phyloP scores from a whole-genome alignment of 2,113 vertebrate species.

The Corythornis madagascariensis region DNA sequence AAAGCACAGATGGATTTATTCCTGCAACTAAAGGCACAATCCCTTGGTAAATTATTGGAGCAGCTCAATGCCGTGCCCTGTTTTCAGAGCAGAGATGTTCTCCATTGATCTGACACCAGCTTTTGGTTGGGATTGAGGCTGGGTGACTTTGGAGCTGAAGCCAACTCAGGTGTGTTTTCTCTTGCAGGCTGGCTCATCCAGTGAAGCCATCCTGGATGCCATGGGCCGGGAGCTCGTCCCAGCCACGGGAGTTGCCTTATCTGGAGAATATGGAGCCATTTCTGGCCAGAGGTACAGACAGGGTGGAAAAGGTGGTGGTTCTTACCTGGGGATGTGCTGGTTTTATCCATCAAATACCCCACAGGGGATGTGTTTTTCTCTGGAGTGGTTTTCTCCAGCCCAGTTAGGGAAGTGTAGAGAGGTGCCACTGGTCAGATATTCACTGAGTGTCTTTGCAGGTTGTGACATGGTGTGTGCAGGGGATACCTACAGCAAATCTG shows the following conservation, averaged over 20 bases:
- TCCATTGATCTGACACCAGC: not conserved
- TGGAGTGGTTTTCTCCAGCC: not conserved
- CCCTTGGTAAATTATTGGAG: not conserved
- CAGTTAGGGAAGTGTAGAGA: fast-evolving
- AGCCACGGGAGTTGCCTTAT: conserved; percentile 76
- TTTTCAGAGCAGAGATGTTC: not conserved
- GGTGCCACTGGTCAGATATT: not conserved
- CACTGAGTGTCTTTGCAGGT: not conserved
- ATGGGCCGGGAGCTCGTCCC: conserved; percentile 92
- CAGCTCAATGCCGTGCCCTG: not conserved
- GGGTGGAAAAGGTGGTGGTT: fast-evolving
- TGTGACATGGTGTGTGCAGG: fast-evolving
- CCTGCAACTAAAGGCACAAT: not conserved
- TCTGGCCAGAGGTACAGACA: conserved; percentile 71
- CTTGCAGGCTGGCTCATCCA: conserved; percentile 88
- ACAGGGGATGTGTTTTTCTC: not conserved
- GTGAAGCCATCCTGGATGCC: conserved; percentile 83
- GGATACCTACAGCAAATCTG: not conserved
- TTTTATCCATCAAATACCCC: not conserved
- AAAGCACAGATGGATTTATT: not conserved
- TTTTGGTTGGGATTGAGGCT: fast-evolving
- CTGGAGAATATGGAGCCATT: conserved; percentile 73
- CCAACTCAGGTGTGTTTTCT: fast-evolving
- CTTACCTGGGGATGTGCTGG: fast-evolving
- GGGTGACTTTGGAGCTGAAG: not conserved